Percentiles rank a stretch among this genome's conserved stretches.
Evolutionary conservation across 2,888 invertebrate species (phyloP).

Genomic region (Temnothorax ravouxi): DNA sequence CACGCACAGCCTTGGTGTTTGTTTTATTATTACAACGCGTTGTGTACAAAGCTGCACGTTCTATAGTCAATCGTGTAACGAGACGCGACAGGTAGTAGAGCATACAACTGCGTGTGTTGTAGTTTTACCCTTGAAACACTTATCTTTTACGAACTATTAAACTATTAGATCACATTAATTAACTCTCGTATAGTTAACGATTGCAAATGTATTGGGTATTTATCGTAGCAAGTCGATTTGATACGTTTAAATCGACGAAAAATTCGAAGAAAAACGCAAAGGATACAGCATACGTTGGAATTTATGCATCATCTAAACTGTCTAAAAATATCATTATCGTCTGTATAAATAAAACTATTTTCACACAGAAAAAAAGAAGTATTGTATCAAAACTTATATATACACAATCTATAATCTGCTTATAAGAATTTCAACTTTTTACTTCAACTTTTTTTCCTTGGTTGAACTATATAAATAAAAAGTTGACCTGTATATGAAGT

Average conservation of each 20-base stretch:
- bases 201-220: background rate
- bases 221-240: too few relatives aligned
- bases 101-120: background rate
- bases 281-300: too few relatives aligned
- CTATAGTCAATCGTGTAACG: background rate
- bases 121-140: background rate
- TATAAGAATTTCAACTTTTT: too few relatives aligned
- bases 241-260: background rate
- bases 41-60: background rate
- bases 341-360: background rate
- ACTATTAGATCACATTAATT: constrained; percentile 16
- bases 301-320: background rate
- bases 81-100: background rate
- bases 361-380: too few relatives aligned
- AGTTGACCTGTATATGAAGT: too few relatives aligned
- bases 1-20: background rate
- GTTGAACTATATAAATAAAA: too few relatives aligned
- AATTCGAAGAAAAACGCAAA: too few relatives aligned
- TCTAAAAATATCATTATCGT: background rate
- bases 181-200: background rate
- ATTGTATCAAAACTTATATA: too few relatives aligned
- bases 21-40: background rate
- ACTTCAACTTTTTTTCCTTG: too few relatives aligned
- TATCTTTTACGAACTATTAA: constrained; percentile 1
- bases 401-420: too few relatives aligned